Evolutionary conservation across 2,113 vertebrate genomes (phyloP), one percentile per base, ranked within the genome.

Genomic region (Chloroceryle aenea): DNA sequence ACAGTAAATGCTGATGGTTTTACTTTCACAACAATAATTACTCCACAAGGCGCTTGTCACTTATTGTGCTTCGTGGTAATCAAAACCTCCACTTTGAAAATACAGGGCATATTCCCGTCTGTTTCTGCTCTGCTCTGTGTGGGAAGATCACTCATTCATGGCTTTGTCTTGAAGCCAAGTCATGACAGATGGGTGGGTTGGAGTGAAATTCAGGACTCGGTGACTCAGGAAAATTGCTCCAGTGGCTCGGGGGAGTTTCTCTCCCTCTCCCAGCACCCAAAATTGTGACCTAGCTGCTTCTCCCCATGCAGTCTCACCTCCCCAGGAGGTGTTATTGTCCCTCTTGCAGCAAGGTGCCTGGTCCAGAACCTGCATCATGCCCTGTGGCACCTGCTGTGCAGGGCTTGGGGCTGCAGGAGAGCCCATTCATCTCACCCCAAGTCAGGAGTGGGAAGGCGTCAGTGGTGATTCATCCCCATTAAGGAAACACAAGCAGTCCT

Each of bases 1-100:
- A 3, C 3, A 2, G 68, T 59, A 19, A 45, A 79, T 1, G 1
- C 45, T 14, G 76, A 29, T 38, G 80, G 72, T 43, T 89, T 82
- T 23, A 42, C 93, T 87, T 85, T 89, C 93, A 91, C 81, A 89
- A 73, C 89, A 85, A 56, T 89, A 89, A 95, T 95, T 89, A 85
- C 85, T 87, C 53, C 52, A n/a, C 89, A 22, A 83, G 81, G 78
- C 40, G 3, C 75, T 58, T 94, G 91, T 94, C 96, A 94, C 62
- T 76, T 82, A 89, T 26, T 42, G 78, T 64, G 72, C 93, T 83
- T 82, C 0, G 1, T 14, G 71, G 91, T 96, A 93, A 97, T 94
- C 91, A 85, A 96, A 96, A 93, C 94, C 93, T 95, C 75, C 85
- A 93, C 89, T 96, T 96, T 69, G 91, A 71, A 73, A 91, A 69